A percentile compares a stretch with the other conserved stretches of the same genome.
These are phyloP conservation scores for Danio aesculapii DNA, from an alignment of 2,797 vertebrate genomes.

Conservation along the genomic window DNA sequence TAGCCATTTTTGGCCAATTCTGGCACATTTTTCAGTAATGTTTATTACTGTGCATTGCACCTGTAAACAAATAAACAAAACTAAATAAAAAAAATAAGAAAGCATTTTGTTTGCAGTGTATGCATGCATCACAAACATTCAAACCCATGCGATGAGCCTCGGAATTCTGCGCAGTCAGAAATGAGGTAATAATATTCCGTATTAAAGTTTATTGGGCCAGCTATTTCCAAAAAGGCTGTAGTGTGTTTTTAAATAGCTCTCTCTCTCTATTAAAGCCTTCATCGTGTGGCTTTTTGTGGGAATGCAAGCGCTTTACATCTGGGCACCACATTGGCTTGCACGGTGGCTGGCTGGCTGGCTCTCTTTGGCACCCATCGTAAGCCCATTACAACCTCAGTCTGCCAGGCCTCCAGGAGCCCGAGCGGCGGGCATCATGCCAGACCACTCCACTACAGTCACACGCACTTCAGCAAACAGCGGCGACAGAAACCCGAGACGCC, in stretches of 20 bases:
- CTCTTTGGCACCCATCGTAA: constrained; percentile 66
- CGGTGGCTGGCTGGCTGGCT: constrained; percentile 58
- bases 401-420: constrained; percentile 64
- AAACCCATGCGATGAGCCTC: constrained; percentile 16
- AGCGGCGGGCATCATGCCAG: constrained; percentile 61
- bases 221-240: constrained; percentile 75
- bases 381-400: constrained; percentile 59
- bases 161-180: constrained; percentile 54
- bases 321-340: constrained; percentile 68
- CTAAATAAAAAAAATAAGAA: too few species aligned
- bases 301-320: constrained; percentile 74
- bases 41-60: too few species aligned
- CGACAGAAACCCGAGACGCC: constrained; percentile 48
- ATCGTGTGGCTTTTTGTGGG: constrained; percentile 73
- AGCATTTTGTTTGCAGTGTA: too few species aligned
- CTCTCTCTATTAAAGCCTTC: constrained; percentile 77
- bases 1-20: too few species aligned
- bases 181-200: constrained; percentile 68
- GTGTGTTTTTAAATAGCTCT: constrained; percentile 70
- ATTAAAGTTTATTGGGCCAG: constrained; percentile 76
- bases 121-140: too few species aligned
- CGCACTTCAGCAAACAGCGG: constrained; percentile 56
- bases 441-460: constrained; percentile 51
- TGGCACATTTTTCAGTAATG: too few species aligned
- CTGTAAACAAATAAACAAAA: too few species aligned